phyloP scores from a whole-genome alignment of 2,113 vertebrate genomes.

The Pygoscelis adeliae region DNA sequence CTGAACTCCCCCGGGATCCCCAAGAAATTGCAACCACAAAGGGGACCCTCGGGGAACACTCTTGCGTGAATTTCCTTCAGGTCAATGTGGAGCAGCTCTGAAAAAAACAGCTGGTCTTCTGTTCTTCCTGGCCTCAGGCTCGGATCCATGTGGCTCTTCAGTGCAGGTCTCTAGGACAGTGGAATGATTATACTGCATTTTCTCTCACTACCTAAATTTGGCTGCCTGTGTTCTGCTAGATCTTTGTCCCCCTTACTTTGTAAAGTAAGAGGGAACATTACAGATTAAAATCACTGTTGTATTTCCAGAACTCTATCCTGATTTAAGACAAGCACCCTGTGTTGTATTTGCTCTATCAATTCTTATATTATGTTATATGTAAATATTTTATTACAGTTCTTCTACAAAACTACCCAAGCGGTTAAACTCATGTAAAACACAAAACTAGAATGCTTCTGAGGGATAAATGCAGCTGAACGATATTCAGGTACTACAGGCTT shows the following conservation, averaged over 20 bases:
- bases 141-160: background rate
- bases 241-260: background rate
- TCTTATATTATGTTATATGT: background rate
- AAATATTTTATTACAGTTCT: background rate
- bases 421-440: background rate
- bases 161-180: background rate
- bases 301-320: background rate
- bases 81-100: background rate
- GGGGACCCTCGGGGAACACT: background rate
- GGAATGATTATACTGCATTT: background rate
- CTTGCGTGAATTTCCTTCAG: background rate
- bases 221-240: background rate
- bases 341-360: background rate
- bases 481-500: background rate
- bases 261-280: background rate
- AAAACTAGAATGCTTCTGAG: background rate
- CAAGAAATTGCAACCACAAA: background rate
- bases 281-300: background rate
- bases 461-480: background rate
- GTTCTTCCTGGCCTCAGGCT: background rate
- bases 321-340: background rate
- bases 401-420: background rate
- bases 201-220: background rate
- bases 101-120: conserved; percentile 11
- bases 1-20: background rate